These are phyloP conservation scores for Gambusia affinis DNA, from an alignment of 2,113 vertebrate genomes.

Conservation along the genomic window DNA sequence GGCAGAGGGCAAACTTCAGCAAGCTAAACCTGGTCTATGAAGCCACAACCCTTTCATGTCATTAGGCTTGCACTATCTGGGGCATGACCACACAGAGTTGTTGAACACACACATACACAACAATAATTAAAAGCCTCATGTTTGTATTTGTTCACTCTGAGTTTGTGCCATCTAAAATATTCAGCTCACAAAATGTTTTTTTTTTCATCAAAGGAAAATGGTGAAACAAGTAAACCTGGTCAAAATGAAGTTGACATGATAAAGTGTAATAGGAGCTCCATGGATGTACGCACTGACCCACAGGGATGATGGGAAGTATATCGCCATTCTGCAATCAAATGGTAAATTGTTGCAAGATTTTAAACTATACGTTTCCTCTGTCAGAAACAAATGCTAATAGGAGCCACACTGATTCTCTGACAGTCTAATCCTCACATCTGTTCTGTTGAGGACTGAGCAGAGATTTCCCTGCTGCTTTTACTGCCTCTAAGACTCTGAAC, in stretches of 20 bases:
- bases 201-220: not conserved
- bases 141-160: slow-evolving; percentile 7
- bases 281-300: not conserved
- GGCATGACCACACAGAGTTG: not conserved
- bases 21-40: slow-evolving; percentile 20
- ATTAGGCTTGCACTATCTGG: slow-evolving; percentile 45
- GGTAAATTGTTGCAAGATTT: slow-evolving; percentile 9
- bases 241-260: slow-evolving; percentile 1
- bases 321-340: not conserved
- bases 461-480: slow-evolving; percentile 64
- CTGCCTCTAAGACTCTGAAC: slow-evolving; percentile 29
- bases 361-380: not conserved
- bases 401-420: slow-evolving; percentile 32
- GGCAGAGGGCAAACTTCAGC: slow-evolving; percentile 7
- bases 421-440: slow-evolving; percentile 71
- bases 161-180: slow-evolving; percentile 8
- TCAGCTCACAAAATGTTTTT: slow-evolving; percentile 1
- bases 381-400: slow-evolving; percentile 14
- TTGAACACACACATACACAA: slow-evolving; percentile 9
- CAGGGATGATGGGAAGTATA: not conserved
- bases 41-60: slow-evolving; percentile 33
- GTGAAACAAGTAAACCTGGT: slow-evolving; percentile 14
- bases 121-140: not conserved
- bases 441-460: slow-evolving; percentile 54
- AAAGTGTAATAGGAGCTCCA: not conserved